A percentile compares a stretch with the other conserved stretches of the same genome.
Conservation (phyloP, 2,113 vertebrate genomes). For the Mellivora capensis region DNA sequence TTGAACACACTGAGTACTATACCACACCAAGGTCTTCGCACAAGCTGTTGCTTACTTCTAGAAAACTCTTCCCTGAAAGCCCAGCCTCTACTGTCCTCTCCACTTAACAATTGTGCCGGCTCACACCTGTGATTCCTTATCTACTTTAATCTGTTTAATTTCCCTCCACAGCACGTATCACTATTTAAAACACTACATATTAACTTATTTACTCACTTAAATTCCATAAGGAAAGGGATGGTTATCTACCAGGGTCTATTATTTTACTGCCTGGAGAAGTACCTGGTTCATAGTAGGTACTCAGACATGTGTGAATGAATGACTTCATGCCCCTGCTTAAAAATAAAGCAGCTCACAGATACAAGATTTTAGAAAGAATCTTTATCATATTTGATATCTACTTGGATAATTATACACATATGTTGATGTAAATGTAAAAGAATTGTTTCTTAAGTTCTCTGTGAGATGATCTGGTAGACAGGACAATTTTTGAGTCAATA, state of each 20-base stretch:
- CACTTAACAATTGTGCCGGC: not conserved
- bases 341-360: not conserved
- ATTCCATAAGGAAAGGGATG: not conserved
- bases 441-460: not conserved
- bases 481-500: not conserved
- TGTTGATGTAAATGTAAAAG: not conserved
- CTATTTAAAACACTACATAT: not conserved
- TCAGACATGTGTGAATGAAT: not conserved
- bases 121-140: too few relatives aligned
- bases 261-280: not conserved
- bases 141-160: not conserved
- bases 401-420: not conserved
- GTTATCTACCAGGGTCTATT: not conserved
- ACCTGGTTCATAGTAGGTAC: too few relatives aligned
- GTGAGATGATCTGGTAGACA: not conserved
- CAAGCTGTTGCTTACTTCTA: too few relatives aligned
- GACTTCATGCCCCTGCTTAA: fast-evolving
- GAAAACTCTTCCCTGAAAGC: not conserved
- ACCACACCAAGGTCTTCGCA: not conserved
- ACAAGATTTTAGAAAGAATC: not conserved
- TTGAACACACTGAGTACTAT: not conserved
- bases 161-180: not conserved
- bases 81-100: not conserved
- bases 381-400: not conserved
- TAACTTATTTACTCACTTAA: not conserved